Evolutionary conservation across 2,797 vertebrate species (phyloP), one percentile per base, ranked within the genome.

Genomic region (Neopelma chrysocephalum): DNA sequence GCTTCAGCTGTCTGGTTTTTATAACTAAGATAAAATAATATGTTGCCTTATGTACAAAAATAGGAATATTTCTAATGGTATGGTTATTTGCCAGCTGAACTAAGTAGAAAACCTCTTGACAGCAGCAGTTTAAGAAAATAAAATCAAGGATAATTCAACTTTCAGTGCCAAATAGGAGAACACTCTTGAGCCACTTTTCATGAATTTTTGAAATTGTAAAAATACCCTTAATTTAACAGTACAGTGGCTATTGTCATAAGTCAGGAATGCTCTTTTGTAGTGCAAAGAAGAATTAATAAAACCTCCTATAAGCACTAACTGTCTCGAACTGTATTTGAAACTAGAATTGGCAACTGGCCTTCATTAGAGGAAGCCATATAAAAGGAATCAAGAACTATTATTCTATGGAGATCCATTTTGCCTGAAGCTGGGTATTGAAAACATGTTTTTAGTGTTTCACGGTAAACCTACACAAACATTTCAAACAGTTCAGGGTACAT

Each of bases 1-100:
- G 70, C 48, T 73, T 89, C 76, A 89, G 64, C 29, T 62, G 21
- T 84, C 87, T 91, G 29, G 1, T 68, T 87, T 89, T 85, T 56
- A 48, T 79, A 92, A 73, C 29, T 38, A 73, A 51, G 34, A 94
- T 25, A 90, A 93, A 91, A 72, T 70, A 90, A 72, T 70, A 90
- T 18, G 32, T 51, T 2, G 6, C 29, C 29, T 87, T 51, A 47
- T 8, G 26, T 43, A 90, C 51, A 93, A 82, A 89, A 87, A 48
- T 38, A 87, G 16, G n/a, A 85, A 11, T 70, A 76, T 75, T 90
- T 93, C 56, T 82, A 87, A 84, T 17, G 54, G 11, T 36, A 78
- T 5, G 2, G 14, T 76, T 91, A 79, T 78, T 92, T 90, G 50
- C 61, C 54, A 80, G 42, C 19, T 76, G 43, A 95, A 82, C 36